A percentile compares a stretch with the other conserved stretches of the same genome.
Evolutionary conservation across 2,797 vertebrate genomes (phyloP).

Genomic region (Darevskia mixta): DNA sequence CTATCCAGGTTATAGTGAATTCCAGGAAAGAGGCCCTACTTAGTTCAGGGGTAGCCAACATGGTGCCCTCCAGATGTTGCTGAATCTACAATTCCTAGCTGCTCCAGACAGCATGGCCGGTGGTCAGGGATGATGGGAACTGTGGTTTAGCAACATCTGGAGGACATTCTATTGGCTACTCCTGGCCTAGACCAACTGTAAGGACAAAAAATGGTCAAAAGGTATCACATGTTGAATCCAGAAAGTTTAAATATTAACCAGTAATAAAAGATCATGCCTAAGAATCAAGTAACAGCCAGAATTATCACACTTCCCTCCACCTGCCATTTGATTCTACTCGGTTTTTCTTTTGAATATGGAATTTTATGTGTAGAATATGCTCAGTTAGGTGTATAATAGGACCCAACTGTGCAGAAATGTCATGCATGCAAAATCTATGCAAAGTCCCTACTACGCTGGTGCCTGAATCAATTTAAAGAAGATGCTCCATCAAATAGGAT

Average conservation of each 20-base stretch:
- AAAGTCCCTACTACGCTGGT: slow-evolving; percentile 69
- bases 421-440: slow-evolving; percentile 77
- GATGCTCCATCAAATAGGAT: slow-evolving; percentile 76
- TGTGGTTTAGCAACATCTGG: no score
- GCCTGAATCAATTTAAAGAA: slow-evolving; percentile 76
- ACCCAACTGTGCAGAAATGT: slow-evolving; percentile 77
- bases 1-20: not conserved
- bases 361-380: slow-evolving; percentile 65
- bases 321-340: slow-evolving; percentile 32
- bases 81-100: no score
- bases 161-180: not conserved
- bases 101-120: no score
- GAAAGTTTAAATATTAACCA: not conserved
- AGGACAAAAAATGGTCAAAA: not conserved
- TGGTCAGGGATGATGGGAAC: no score
- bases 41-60: no score
- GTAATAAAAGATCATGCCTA: not conserved
- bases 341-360: slow-evolving; percentile 54
- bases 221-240: not conserved
- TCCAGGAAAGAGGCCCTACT: no score
- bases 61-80: no score
- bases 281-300: slow-evolving; percentile 32
- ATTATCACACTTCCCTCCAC: slow-evolving; percentile 7
- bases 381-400: slow-evolving; percentile 72
- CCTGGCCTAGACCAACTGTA: not conserved